phyloP scores from a whole-genome alignment of 2,888 invertebrate genomes.

The Linhomoeus sp. region DNA sequence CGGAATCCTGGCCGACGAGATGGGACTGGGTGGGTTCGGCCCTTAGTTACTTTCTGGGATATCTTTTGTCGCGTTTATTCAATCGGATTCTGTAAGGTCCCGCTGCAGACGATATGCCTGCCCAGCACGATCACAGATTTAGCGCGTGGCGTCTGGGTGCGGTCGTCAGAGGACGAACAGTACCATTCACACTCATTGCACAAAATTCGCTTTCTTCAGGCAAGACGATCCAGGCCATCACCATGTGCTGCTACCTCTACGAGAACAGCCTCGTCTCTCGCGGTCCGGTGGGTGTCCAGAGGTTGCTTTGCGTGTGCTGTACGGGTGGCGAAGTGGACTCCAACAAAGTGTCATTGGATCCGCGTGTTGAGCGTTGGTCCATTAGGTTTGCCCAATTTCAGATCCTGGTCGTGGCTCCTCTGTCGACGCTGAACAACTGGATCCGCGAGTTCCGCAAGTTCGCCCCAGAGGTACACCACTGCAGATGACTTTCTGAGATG shows the following conservation, averaged over 20 bases:
- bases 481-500: neutral
- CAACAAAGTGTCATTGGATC: conserved; percentile 48
- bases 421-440: conserved; percentile 52
- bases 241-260: conserved; percentile 37
- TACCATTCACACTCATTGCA: too few species aligned
- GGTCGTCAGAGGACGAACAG: too few species aligned
- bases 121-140: too few species aligned
- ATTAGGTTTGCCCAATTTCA: conserved; percentile 31
- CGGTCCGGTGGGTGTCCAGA: conserved; percentile 31
- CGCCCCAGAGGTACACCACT: conserved; percentile 36
- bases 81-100: too few species aligned
- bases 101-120: too few species aligned
- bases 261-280: conserved; percentile 31
- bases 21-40: conserved; percentile 45
- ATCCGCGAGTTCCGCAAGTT: conserved; percentile 43
- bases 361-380: conserved; percentile 45
- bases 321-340: too few species aligned
- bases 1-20: conserved; percentile 40
- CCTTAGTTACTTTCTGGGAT: too few species aligned
- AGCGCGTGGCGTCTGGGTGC: too few species aligned
- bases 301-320: too few species aligned
- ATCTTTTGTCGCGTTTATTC: too few species aligned
- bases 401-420: conserved; percentile 41
- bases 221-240: conserved; percentile 38
- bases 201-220: too few species aligned